A percentile compares a stretch with the other conserved stretches of the same genome.
phyloP scores from a whole-genome alignment of 1,140 invertebrate species.

The Bombus pyrosoma region DNA sequence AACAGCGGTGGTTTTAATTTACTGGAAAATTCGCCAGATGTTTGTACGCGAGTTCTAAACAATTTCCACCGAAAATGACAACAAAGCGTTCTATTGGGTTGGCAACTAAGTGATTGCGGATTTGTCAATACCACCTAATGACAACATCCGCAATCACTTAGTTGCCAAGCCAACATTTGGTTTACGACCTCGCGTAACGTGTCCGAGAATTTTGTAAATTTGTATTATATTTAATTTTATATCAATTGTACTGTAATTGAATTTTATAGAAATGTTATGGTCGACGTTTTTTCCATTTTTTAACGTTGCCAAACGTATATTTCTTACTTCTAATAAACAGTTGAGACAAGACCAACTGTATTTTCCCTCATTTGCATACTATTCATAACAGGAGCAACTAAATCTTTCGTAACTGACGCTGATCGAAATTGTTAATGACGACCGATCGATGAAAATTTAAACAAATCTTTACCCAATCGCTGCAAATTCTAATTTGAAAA shows the following conservation, averaged over 20 bases:
- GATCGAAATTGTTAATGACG: too few species aligned
- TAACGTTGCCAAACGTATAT: not conserved
- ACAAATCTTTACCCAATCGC: too few species aligned
- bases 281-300: not conserved
- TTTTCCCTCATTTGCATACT: not conserved
- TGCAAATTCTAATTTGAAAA: too few species aligned
- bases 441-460: too few species aligned
- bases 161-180: not conserved
- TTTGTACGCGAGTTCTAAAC: not conserved
- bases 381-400: too few species aligned
- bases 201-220: not conserved
- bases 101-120: too few species aligned
- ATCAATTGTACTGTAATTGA: not conserved
- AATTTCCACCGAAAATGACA: not conserved
- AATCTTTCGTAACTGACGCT: too few species aligned
- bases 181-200: not conserved
- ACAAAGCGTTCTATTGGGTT: not conserved
- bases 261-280: slow-evolving; percentile 1
- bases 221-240: slow-evolving; percentile 4
- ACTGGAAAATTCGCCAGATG: too few species aligned
- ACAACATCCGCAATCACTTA: too few species aligned
- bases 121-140: too few species aligned
- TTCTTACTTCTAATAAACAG: slow-evolving; percentile 11
- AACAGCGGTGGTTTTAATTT: not conserved
- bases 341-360: too few species aligned